A percentile compares a stretch with the other conserved stretches of the same genome.
Conservation (phyloP, 64 coral and sea anemone genomes). For the Orbicella faveolata region DNA sequence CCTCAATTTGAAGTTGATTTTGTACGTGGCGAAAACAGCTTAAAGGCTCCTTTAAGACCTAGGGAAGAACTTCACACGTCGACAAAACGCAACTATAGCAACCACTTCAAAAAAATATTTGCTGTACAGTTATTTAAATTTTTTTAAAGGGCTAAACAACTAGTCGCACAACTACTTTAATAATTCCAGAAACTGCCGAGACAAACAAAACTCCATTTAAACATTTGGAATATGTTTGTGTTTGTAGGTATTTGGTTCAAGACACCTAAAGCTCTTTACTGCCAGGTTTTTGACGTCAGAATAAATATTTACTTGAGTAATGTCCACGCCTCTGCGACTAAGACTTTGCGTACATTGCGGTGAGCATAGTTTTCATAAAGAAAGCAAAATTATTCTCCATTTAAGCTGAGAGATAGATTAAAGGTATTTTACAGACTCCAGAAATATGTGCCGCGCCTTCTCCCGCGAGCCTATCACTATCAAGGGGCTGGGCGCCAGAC, state of each 20-base stretch:
- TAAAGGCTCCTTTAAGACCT: too few species aligned
- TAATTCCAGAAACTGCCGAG: too few species aligned
- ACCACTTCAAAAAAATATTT: too few species aligned
- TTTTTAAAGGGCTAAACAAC: too few species aligned
- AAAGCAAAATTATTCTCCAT: background rate
- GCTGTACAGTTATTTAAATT: too few species aligned
- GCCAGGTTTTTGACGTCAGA: background rate
- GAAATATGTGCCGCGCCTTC: constrained; percentile 5
- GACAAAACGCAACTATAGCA: too few species aligned
- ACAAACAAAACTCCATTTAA: too few species aligned
- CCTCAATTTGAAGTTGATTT: too few species aligned
- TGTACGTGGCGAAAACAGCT: too few species aligned
- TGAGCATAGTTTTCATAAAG: background rate
- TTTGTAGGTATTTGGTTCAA: background rate
- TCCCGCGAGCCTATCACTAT: background rate
- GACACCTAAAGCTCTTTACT: background rate
- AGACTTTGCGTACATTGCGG: background rate
- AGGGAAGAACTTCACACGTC: too few species aligned
- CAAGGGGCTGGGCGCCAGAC: too few species aligned
- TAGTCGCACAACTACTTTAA: too few species aligned
- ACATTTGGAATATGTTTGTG: background rate
- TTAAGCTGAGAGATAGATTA: background rate
- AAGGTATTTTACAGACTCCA: background rate
- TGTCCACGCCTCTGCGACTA: background rate
- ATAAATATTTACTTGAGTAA: background rate